A percentile compares a stretch with the other conserved stretches of the same genome.
Evolutionary conservation across 2,888 invertebrate species (phyloP).

Genomic region (Eubasilissa splendida): DNA sequence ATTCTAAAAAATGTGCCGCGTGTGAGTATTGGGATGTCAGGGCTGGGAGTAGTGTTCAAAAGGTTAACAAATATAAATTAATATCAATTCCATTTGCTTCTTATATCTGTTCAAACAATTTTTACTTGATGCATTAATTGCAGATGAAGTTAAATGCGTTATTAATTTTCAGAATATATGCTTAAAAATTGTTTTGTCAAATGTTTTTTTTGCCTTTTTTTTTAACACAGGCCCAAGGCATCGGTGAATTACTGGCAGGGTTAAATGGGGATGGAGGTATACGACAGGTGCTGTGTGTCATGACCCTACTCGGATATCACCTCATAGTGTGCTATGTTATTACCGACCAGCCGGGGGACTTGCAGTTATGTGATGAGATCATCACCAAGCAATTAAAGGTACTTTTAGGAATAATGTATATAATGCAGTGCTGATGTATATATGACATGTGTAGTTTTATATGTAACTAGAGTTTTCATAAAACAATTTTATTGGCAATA

Average conservation of each 20-base stretch:
- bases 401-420: slow-evolving; percentile 41
- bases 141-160: too few species aligned
- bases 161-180: not conserved
- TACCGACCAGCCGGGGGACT: slow-evolving; percentile 86
- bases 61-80: too few species aligned
- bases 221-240: slow-evolving; percentile 77
- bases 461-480: too few species aligned
- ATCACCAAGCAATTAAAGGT: slow-evolving; percentile 81
- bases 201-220: slow-evolving; percentile 30
- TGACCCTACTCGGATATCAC: slow-evolving; percentile 90
- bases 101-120: too few species aligned
- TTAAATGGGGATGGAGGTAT: slow-evolving; percentile 81
- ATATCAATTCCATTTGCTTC: too few species aligned
- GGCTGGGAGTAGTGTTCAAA: too few species aligned
- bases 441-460: too few species aligned
- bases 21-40: too few species aligned
- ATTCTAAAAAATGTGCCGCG: too few species aligned
- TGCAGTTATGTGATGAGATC: slow-evolving; percentile 82
- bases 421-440: too few species aligned
- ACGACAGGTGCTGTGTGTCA: slow-evolving; percentile 88
- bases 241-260: slow-evolving; percentile 82
- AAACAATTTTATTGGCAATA: too few species aligned
- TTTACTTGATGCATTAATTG: too few species aligned
- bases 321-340: slow-evolving; percentile 87
- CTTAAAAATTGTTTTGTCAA: not conserved